Evolutionary conservation across 1,140 invertebrate species (phyloP).

Genomic region (Sarcophaga bullata): DNA sequence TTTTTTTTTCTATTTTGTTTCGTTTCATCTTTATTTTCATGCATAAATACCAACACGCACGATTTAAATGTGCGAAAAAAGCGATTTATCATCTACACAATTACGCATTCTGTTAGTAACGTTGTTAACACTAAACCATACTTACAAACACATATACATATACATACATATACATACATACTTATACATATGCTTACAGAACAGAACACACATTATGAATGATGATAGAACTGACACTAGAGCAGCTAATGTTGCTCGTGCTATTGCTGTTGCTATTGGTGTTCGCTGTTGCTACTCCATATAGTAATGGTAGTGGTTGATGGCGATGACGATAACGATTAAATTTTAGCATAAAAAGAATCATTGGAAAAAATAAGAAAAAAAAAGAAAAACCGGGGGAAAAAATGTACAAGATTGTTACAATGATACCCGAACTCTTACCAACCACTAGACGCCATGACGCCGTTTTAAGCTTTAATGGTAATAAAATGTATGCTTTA

Average conservation of each 20-base stretch:
- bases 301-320: no score
- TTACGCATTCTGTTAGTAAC: conserved; percentile 43
- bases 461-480: neutral
- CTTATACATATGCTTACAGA: neutral
- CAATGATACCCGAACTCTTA: neutral
- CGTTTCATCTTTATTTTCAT: conserved; percentile 1
- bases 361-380: neutral
- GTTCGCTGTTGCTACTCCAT: no score
- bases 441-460: no score
- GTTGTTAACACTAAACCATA: conserved; percentile 19
- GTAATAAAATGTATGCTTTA: neutral
- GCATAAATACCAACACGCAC: conserved; percentile 31
- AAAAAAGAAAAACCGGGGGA: neutral
- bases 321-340: no score
- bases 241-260: neutral
- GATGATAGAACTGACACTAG: neutral
- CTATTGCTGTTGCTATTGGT: no score
- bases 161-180: neutral
- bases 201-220: neutral
- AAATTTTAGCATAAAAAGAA: no score
- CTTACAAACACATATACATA: neutral
- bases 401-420: neutral
- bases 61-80: conserved; percentile 36
- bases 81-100: conserved; percentile 43
- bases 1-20: neutral